Base-by-base conservation (phyloP, 2,797 vertebrate genomes). In the Spinibarbus caldwelli region DNA sequence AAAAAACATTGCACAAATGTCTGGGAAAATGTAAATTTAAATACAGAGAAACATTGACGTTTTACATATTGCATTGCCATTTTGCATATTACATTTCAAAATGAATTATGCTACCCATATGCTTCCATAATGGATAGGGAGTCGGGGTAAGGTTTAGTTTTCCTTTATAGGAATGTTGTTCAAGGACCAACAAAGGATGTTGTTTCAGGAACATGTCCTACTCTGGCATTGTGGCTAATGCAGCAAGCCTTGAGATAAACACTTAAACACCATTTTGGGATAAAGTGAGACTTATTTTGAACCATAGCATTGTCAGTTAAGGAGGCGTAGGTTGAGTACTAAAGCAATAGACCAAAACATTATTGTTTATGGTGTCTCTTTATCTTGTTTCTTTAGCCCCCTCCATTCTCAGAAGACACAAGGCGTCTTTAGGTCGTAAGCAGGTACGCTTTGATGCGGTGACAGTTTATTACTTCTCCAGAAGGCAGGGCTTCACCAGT, bases 381-480 rank as follows among this genome's bases (percentile, higher is more conserved):
- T 80, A n/a, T 62, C 45, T 62, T 85, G 62, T 85, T 57, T 76
- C 31, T 47, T 23, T 93, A 99, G 98, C 97, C 83, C 96, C 97
- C 11, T 99, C 98, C 91, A 99, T 99, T 93, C 94, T 98, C 89
- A 95, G 97, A 82, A 95, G 96, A 81, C 96, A 97, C 91, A 97
- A 97, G 92, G 96, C 94, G 59, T 93, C 96, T 1, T 92, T 95
- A 3, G 94, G 96, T 78, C 93, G 96, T 66, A 99, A 99, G 89
- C 96, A 94, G 12, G 97, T 99, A 0, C 97, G 97, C 59, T 99
- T 99, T 1, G 97, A 98, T 78, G 96, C 97, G 85, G 97, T 99
- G 93, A 99, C 97, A 0, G 97, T 99, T 31, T 99, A 97, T 90
- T 99, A 98, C 94, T 99, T 99, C 76, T 97, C 97, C 71, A 95